Conservation (phyloP, 2,113 vertebrate species). For the Ciconia maguari region DNA sequence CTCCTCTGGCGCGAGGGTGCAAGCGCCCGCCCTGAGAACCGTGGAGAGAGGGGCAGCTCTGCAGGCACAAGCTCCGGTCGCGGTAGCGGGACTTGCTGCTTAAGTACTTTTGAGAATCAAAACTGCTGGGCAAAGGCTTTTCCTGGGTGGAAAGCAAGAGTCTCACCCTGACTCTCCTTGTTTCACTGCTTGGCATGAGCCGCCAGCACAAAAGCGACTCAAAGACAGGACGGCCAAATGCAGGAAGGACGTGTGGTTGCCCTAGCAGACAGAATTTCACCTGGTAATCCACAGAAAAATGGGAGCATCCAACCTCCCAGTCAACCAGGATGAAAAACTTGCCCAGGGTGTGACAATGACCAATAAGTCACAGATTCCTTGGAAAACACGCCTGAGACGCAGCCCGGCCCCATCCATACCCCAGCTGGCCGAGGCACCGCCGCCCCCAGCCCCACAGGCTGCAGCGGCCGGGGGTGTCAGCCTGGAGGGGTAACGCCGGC, state of each 20-base stretch:
- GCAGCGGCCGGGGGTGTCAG: not conserved
- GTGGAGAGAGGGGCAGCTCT: not conserved
- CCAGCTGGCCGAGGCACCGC: not conserved
- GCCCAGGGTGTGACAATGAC: not conserved
- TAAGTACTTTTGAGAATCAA: not conserved
- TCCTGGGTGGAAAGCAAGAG: not conserved
- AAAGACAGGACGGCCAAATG: not conserved
- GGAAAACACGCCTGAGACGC: not conserved
- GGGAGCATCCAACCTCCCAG: not conserved
- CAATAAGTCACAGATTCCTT: not conserved
- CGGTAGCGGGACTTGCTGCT: not conserved
- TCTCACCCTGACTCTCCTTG: not conserved
- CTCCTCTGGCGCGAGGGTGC: not conserved
- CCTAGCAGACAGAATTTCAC: not conserved
- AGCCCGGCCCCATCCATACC: rapidly evolving
- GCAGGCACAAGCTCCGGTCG: not conserved
- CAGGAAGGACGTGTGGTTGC: not conserved
- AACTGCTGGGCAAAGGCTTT: not conserved
- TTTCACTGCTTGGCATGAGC: not conserved
- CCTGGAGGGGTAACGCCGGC: not conserved
- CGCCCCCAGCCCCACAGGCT: rapidly evolving
- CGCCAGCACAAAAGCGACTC: not conserved
- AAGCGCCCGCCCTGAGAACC: not conserved
- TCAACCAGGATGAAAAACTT: not conserved
- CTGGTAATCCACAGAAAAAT: not conserved